A percentile compares a stretch with the other conserved stretches of the same genome.
phyloP scores from a whole-genome alignment of 2,113 vertebrate genomes.

The Bucco capensis region DNA sequence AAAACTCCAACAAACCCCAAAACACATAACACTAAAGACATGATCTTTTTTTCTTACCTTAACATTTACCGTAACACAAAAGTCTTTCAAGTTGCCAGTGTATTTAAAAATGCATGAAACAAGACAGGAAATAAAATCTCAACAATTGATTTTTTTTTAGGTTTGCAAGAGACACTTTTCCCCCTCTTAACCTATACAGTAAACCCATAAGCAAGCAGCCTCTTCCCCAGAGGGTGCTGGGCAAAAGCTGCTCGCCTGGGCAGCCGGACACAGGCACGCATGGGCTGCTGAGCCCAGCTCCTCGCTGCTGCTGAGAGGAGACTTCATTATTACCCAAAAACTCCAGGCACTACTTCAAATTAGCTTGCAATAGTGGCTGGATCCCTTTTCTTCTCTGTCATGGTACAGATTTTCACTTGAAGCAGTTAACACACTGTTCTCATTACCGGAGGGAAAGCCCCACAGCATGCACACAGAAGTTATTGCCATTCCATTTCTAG shows the following conservation, averaged over 20 bases:
- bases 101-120: neutral
- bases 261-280: accelerated
- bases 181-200: accelerated
- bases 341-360: slow-evolving; percentile 20
- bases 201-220: neutral
- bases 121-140: neutral
- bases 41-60: neutral
- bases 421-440: slow-evolving; percentile 32
- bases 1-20: accelerated
- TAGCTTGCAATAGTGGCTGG: slow-evolving; percentile 3
- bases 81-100: neutral
- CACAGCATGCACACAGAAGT: neutral
- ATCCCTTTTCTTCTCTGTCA: slow-evolving; percentile 61
- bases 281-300: neutral
- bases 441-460: neutral
- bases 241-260: neutral
- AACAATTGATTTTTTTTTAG: neutral
- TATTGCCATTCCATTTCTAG: neutral
- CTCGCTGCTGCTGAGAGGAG: neutral
- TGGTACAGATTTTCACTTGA: slow-evolving; percentile 52
- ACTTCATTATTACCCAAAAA: neutral
- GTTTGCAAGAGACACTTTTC: neutral
- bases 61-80: neutral
- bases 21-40: neutral
- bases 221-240: neutral